Base-by-base conservation (phyloP, 2,797 vertebrate genomes). In the Ambastaia sidthimunki region DNA sequence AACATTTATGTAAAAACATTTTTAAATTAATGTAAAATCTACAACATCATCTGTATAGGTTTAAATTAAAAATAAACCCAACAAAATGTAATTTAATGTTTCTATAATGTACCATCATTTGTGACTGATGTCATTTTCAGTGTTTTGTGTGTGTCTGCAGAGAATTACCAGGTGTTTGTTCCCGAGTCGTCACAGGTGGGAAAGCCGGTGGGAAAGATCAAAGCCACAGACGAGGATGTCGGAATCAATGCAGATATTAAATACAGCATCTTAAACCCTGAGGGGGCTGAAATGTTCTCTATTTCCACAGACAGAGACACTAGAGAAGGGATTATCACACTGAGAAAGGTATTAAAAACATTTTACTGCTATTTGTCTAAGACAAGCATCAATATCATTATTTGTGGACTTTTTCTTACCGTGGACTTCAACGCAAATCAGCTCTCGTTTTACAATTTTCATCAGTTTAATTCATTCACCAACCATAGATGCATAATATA, bases 161-260 rank as follows among this genome's bases (percentile, higher is more conserved):
- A 97, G 90, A 97, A 98, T 88, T 98, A 98, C 91, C 96, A 99
- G 55, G 90, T 98, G 0, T 98, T 96, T 82, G 98, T 99, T 86
- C 96, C 96, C n/a, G 98, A 99, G 88, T 98, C 97, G 0, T 96
- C 97, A 70, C 93, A 97, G 93, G 96, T 98, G 73, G 97, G 97
- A 34, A 98, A 96, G 75, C 94, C 97, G 13, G 97, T 99, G 59
- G 98, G 97, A 50, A 99, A 99, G 93, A 99, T 99, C 87, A 98
- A 98, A 90, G 98, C 98, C 83, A 96, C 94, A 6, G 98, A 99
- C 75, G 96, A 97, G 57, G 98, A 99, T 85, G 93, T 95, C 0
- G 98, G 97, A 54, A 80, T 94, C 80, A 99, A 99, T 73, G 97
- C 97, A 13, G 98, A 98, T 74, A 98, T 98, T 91, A 98, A 95